Evolutionary conservation across 53 echinoderm and acorn worm genomes (phyloP), one percentile per base, ranked within the genome.

Genomic region (Holothuria leucospilota): DNA sequence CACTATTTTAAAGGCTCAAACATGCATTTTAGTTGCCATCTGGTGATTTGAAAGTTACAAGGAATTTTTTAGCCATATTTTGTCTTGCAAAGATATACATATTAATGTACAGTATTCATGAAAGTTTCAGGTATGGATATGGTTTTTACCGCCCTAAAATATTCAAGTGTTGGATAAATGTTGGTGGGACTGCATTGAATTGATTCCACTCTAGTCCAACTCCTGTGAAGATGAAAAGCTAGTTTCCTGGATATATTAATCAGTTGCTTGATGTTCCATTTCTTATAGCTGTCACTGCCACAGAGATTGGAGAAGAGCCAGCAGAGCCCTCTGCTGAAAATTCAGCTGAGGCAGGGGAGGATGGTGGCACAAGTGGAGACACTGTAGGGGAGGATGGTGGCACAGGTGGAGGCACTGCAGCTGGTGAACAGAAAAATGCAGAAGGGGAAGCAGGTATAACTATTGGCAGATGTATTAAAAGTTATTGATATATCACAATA

Each of bases 321-420:
- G 82, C 12, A 10, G 82, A 82, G 42, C 71, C 24, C 29, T 20
- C 40, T 23, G 53, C 67, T 18, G 38, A 0, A 60, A 39, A 74
- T 5, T 16, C 61, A 82, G 29, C 56, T 3, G 18, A 56, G 56
- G 81, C 51, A 20, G 65, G 63, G 59, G 87, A 65, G 62, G 60
- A 53, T 70, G 86, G 56, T 67, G 84, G 2, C 27, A 18, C n/a
- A 34, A 34, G 34, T 34, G 34, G 34, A 34, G 34, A 34, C 34
- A 34, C 34, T 3, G 63, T 10, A 23, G 72, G 26, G 26, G 77
- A 78, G 61, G 69, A 38, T 39, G 66, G n/a, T 65, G 62, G 4
- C 16, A 58, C 59, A 82, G 11, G 42, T 53, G 81, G 49, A 20
- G 89, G 62, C 64, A 71, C 70, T 29, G 87, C 68, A 89, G 88